Conservation (phyloP, 2,888 invertebrate species). For the Byasa hedistus region DNA sequence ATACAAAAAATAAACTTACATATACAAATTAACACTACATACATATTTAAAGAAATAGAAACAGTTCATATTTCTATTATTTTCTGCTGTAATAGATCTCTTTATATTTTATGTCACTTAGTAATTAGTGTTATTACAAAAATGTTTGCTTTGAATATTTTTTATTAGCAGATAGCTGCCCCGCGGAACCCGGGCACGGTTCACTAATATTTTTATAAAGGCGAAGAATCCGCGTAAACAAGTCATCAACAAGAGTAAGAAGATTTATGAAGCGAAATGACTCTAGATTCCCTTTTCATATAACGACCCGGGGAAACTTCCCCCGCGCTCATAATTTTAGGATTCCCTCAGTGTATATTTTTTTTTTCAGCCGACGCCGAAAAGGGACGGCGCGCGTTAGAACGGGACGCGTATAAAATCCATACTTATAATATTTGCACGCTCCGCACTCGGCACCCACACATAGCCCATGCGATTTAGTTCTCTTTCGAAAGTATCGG, state of each 20-base stretch:
- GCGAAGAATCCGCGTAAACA: slow-evolving; percentile 52
- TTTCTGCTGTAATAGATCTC: too few species aligned
- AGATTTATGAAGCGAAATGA: slow-evolving; percentile 69
- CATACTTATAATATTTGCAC: slow-evolving; percentile 81
- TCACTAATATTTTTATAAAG: slow-evolving; percentile 10
- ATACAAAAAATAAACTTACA: too few species aligned
- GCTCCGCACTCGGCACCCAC: slow-evolving; percentile 66
- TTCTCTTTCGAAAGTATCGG: slow-evolving; percentile 72
- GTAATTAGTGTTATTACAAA: too few species aligned
- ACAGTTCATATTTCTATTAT: too few species aligned
- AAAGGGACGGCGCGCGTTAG: slow-evolving; percentile 53
- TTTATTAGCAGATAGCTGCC: neutral
- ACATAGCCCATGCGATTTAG: slow-evolving; percentile 64
- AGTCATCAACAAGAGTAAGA: slow-evolving; percentile 40
- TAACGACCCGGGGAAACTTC: slow-evolving; percentile 53
- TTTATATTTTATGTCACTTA: too few species aligned
- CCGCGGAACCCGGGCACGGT: neutral
- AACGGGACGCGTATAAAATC: slow-evolving; percentile 71
- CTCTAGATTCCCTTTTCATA: slow-evolving; percentile 69
- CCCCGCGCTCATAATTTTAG: slow-evolving; percentile 64
- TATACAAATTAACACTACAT: too few species aligned
- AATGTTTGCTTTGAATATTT: neutral
- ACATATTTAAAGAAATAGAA: too few species aligned
- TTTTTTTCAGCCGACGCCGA: slow-evolving; percentile 64
- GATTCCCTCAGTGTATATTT: slow-evolving; percentile 70